Base-by-base conservation (phyloP, 2,888 invertebrate species). In the Anarsia innoxiella region DNA sequence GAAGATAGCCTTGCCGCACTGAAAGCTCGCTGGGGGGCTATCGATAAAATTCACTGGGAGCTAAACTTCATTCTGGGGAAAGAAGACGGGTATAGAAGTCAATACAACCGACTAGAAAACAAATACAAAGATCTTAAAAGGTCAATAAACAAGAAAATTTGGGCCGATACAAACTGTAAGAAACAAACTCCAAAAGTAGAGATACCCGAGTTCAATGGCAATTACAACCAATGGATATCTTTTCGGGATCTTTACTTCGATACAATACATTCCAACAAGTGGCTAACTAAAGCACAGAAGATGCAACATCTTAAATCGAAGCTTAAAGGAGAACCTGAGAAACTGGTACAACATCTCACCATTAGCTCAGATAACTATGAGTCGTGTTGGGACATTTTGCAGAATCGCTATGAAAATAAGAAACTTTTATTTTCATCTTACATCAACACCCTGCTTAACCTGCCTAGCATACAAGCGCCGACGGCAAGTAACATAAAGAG, bases 401-500 rank as follows among this genome's bases (percentile, higher is more conserved):
- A n/a, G n/a, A 14, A 31, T 10, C 12, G 31, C 6, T 31, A 31
- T 16, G 31, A 31, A 4, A 31, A 31, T 11, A 31, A 10, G 5
- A 1, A 10, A 11, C 31, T 31, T 9, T n/a, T 16, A 8, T 29
- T n/a, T n/a, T n/a, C n/a, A n/a, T n/a, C n/a, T n/a, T n/a, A n/a
- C n/a, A n/a, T n/a, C n/a, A n/a, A n/a, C 38, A 0, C 32, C 29
- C 1, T 36, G 40, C n/a, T 29, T 39, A 1, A 36, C 16, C 16
- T 16, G 6, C 31, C n/a, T n/a, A 15, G 2, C n/a, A 31, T 10
- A n/a, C 16, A n/a, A 31, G 10, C 2, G 2, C n/a, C 36, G 25
- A 13, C 14, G 11, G 10, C 28, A 11, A 8, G 9, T 16, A 19
- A 28, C 19, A 11, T 41, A n/a, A 35, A 38, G 33, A 27, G 13